phyloP scores from a whole-genome alignment of 2,888 invertebrate species.

The Dynastes maya region DNA sequence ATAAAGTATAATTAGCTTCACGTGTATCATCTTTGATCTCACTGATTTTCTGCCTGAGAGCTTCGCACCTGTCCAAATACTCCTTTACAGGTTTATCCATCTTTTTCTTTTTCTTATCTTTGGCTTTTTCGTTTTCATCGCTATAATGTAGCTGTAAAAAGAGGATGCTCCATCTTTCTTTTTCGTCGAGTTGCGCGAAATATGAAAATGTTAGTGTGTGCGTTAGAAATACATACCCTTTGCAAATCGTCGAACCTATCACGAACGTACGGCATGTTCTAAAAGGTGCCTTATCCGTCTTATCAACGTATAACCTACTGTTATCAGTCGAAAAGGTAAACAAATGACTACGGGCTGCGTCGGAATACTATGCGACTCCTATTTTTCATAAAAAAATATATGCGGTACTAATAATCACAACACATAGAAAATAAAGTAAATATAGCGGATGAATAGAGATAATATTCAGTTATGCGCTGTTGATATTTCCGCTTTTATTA shows the following conservation, averaged over 20 bases:
- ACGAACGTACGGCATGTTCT: slow-evolving; percentile 49
- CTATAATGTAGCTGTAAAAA: slow-evolving; percentile 35
- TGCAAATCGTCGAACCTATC: slow-evolving; percentile 53
- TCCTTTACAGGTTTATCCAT: slow-evolving; percentile 40
- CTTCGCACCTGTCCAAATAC: slow-evolving; percentile 42
- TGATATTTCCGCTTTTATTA: no score
- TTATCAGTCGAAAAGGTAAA: slow-evolving; percentile 29
- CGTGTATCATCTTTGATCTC: slow-evolving; percentile 37
- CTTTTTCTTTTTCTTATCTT: slow-evolving; percentile 37
- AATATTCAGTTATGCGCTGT: no score
- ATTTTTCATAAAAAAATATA: background rate
- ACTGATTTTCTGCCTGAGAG: slow-evolving; percentile 29
- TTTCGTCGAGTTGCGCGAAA: background rate
- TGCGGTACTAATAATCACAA: background rate
- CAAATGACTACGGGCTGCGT: background rate
- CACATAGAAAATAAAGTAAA: no score
- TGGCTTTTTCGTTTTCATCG: slow-evolving; percentile 37
- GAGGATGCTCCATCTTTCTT: background rate
- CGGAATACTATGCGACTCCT: background rate
- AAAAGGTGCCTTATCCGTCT: slow-evolving; percentile 26
- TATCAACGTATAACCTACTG: slow-evolving; percentile 28
- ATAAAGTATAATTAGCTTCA: slow-evolving; percentile 26
- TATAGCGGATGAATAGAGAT: no score
- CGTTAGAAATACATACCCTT: slow-evolving; percentile 41
- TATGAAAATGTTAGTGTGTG: background rate